These are phyloP conservation scores for Scolanthus callimorphus DNA, from an alignment of 92 coral and sea anemone genomes.

Conservation along the genomic window DNA sequence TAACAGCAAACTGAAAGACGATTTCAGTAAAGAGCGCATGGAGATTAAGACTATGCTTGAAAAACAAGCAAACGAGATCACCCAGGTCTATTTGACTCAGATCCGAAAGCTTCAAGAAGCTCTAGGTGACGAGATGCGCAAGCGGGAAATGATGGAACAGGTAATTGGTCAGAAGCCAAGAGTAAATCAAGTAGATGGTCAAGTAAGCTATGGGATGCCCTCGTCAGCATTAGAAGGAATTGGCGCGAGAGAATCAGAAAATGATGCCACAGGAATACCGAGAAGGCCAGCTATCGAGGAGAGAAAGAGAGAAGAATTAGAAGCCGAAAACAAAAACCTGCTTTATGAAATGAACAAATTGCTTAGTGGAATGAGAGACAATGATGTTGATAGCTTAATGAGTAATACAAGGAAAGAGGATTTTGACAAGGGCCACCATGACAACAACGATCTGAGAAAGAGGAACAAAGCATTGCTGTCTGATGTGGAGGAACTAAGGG, in stretches of 20 bases:
- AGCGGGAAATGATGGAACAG: constrained; percentile 49
- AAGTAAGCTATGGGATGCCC: constrained; percentile 2
- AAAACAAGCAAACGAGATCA: constrained; percentile 81
- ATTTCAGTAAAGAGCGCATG: constrained; percentile 68
- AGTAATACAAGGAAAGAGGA: neutral
- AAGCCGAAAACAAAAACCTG: constrained; percentile 76
- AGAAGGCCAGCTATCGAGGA: constrained; percentile 50
- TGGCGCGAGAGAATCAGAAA: neutral
- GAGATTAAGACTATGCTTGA: constrained; percentile 76
- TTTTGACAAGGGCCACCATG: neutral
- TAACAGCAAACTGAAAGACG: constrained; percentile 67
- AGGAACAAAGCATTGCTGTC: constrained; percentile 43
- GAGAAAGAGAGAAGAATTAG: constrained; percentile 64
- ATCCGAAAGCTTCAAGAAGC: constrained; percentile 68
- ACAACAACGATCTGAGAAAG: constrained; percentile 29
- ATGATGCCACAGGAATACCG: constrained; percentile 9
- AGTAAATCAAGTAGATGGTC: neutral
- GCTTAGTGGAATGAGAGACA: constrained; percentile 32
- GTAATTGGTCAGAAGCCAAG: constrained; percentile 3
- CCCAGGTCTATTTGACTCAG: constrained; percentile 68
- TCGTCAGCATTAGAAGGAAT: neutral
- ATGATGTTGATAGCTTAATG: constrained; percentile 9
- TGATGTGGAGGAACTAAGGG: constrained; percentile 61
- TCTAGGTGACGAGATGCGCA: constrained; percentile 57
- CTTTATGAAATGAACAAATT: constrained; percentile 69